Percentiles rank a stretch among this genome's conserved stretches.
Evolutionary conservation across 2,113 vertebrate genomes (phyloP).

Genomic region (Prolemur simus): DNA sequence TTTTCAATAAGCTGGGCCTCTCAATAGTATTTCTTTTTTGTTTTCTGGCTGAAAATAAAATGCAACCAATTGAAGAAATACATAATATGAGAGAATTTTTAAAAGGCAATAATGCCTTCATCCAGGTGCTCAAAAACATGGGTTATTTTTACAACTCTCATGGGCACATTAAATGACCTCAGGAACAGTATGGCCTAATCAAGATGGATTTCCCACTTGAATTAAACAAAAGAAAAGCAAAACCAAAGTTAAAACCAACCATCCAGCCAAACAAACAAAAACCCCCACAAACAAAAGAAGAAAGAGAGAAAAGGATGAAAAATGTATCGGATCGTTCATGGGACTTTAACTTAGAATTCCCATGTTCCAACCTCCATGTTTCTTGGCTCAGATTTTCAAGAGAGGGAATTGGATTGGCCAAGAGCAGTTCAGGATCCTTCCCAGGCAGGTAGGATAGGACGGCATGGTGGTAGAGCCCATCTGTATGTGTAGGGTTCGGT

Average conservation of each 20-base stretch:
- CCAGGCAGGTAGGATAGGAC: background rate
- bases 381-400: background rate
- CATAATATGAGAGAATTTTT: conserved; percentile 20
- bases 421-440: background rate
- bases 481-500: too few relatives aligned
- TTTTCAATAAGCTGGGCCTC: conserved; percentile 14
- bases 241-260: too few relatives aligned
- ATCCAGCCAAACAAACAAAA: background rate
- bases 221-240: background rate
- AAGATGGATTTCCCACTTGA: background rate
- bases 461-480: too few relatives aligned
- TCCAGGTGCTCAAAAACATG: background rate
- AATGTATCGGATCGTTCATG: background rate
- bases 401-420: background rate
- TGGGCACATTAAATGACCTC: background rate
- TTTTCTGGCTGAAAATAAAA: conserved; percentile 61
- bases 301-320: background rate
- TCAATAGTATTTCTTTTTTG: background rate
- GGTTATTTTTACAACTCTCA: background rate
- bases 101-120: conserved; percentile 17
- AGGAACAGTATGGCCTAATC: background rate
- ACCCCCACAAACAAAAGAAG: background rate
- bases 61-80: conserved; percentile 41
- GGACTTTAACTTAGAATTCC: background rate
- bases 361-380: background rate